Percentiles rank a stretch among this genome's conserved stretches.
These are phyloP conservation scores for Phalacrocorax carbo DNA, from an alignment of 2,113 vertebrate species.

Conservation along the genomic window DNA sequence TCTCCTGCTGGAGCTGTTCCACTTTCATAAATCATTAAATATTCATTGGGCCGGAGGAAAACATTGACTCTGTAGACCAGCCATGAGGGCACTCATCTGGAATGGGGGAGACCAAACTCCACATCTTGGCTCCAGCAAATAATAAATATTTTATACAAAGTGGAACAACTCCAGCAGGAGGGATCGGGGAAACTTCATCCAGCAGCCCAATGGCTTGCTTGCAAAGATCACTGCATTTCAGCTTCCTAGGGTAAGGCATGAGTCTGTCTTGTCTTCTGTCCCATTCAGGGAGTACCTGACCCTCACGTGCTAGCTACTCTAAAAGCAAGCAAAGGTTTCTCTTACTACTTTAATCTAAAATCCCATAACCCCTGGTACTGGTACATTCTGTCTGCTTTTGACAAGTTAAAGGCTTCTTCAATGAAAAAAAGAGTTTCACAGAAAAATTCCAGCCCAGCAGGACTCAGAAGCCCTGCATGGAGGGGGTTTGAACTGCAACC, in stretches of 20 bases:
- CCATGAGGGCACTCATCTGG: constrained; percentile 40
- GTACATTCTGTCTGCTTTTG: neutral
- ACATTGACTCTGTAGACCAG: neutral
- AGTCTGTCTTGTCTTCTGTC: neutral
- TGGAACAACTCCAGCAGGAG: neutral
- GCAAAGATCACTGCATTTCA: constrained; percentile 3
- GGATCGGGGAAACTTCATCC: neutral
- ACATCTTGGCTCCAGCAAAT: neutral
- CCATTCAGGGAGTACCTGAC: neutral
- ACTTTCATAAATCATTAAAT: constrained; percentile 51
- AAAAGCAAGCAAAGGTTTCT: neutral
- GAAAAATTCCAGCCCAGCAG: neutral
- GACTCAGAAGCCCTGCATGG: neutral
- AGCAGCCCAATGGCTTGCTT: neutral
- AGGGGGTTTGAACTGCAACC: neutral
- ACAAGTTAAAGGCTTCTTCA: neutral
- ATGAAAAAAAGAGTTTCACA: neutral
- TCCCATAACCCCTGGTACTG: neutral
- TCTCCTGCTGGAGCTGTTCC: constrained; percentile 49
- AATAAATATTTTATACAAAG: constrained; percentile 48
- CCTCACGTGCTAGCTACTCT: neutral
- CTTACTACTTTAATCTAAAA: neutral
- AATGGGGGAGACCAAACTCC: constrained; percentile 1
- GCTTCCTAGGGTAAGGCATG: neutral
- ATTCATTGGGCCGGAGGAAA: constrained; percentile 45